Conservation (phyloP, 2,797 vertebrate genomes). For the Notolepis coatsorum region DNA sequence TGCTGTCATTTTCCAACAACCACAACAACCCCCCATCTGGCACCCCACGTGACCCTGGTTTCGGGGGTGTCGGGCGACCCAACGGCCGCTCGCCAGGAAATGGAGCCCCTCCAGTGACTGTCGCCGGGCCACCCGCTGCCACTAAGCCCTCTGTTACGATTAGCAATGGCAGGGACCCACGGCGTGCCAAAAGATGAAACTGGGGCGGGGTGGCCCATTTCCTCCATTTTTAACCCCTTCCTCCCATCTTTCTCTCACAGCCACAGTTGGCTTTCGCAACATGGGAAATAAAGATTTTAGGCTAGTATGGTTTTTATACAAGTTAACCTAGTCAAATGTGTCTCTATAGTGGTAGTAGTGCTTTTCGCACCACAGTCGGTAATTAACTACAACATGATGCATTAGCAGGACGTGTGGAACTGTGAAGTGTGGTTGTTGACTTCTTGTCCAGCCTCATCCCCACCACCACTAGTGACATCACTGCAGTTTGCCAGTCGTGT, state of each 20-base stretch:
- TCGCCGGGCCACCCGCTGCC: conserved; percentile 64
- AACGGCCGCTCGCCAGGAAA: conserved; percentile 87
- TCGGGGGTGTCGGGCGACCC: conserved; percentile 84
- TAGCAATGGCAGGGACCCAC: conserved; percentile 96
- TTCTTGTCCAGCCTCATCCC: conserved; percentile 15
- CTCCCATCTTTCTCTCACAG: conserved; percentile 15
- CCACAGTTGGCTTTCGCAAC: conserved; percentile 19
- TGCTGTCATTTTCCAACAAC: conserved; percentile 80
- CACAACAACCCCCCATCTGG: conserved; percentile 73
- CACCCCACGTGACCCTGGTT: conserved; percentile 69
- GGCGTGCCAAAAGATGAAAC: conserved; percentile 97
- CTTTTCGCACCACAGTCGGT: conserved; percentile 40
- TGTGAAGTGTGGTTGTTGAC: conserved; percentile 17
- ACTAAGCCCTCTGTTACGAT: conserved; percentile 86
- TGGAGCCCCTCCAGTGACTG: conserved; percentile 63
- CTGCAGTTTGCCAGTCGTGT: conserved; percentile 42
- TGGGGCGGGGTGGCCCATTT: conserved; percentile 12
- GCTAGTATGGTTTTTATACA: conserved; percentile 36
- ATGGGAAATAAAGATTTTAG: conserved; percentile 16
- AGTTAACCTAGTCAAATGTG: conserved; percentile 35
- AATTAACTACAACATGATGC: conserved; percentile 28
- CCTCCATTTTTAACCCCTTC: conserved; percentile 12
- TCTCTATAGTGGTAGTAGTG: conserved; percentile 35
- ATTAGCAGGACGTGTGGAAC: conserved; percentile 19
- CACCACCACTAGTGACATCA: conserved; percentile 14